These are phyloP conservation scores for Bradynema listronoti DNA, from an alignment of 1,140 invertebrate genomes.

Conservation along the genomic window DNA sequence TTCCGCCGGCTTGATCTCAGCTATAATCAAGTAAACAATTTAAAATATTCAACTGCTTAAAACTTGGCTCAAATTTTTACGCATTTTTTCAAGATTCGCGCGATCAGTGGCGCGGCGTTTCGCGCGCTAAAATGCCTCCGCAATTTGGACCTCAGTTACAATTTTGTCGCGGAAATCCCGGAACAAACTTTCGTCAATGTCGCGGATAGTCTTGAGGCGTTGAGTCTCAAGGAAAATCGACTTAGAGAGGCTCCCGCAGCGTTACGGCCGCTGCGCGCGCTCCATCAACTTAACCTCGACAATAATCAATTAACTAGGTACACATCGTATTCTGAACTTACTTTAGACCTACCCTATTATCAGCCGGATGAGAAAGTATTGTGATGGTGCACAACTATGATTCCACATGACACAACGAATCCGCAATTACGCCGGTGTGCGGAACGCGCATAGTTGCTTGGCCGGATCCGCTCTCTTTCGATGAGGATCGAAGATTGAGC, in stretches of 20 bases:
- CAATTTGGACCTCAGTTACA: conserved; percentile 35
- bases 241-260: conserved; percentile 25
- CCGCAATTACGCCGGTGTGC: no score
- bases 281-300: conserved; percentile 37
- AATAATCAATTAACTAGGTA: conserved; percentile 32
- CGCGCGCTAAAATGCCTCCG: conserved; percentile 9
- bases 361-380: no score
- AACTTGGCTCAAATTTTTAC: not conserved
- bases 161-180: conserved; percentile 30
- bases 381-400: no score
- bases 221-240: conserved; percentile 37
- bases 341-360: no score
- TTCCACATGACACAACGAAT: no score
- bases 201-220: conserved; percentile 27
- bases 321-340: conserved; percentile 1
- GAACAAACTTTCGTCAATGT: conserved; percentile 35
- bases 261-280: conserved; percentile 14
- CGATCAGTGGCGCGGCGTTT: conserved; percentile 28
- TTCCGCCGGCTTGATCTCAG: conserved; percentile 32
- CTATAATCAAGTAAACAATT: conserved; percentile 33
- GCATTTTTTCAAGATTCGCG: conserved; percentile 22
- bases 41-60: not conserved
- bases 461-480: no score
- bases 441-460: no score
- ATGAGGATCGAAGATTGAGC: no score